These are phyloP conservation scores for Phasianus colchicus DNA, from an alignment of 2,113 vertebrate genomes.

Conservation along the genomic window DNA sequence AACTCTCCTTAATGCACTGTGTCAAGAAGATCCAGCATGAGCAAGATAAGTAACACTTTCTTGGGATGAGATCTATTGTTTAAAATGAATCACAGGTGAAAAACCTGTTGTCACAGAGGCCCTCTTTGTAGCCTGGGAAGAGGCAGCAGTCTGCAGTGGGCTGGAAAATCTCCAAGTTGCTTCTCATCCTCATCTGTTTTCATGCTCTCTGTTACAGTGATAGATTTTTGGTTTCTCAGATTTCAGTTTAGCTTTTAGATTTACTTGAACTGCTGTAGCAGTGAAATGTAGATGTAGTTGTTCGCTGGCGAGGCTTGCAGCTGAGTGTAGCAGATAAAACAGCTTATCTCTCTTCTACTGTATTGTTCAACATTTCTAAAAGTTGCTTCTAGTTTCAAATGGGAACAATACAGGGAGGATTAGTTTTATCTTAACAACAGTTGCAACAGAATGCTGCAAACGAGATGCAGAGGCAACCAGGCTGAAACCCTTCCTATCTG, in stretches of 20 bases:
- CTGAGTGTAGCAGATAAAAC: constrained; percentile 34
- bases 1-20: not conserved
- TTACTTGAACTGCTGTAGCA: constrained; percentile 20
- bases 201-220: not conserved
- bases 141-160: constrained; percentile 9
- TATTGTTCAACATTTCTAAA: not conserved
- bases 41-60: not conserved
- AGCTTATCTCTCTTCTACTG: not conserved
- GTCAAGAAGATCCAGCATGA: not conserved
- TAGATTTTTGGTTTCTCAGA: constrained; percentile 38
- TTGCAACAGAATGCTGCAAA: not conserved
- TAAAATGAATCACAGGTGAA: constrained; percentile 1
- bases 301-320: constrained; percentile 3
- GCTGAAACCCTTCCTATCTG: not conserved
- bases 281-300: constrained; percentile 7
- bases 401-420: not conserved
- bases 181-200: not conserved
- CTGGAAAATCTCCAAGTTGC: not conserved
- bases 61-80: constrained; percentile 4
- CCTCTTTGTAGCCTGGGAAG: not conserved
- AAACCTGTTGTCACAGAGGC: constrained; percentile 28
- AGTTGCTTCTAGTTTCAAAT: constrained; percentile 19
- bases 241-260: constrained; percentile 52
- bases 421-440: constrained; percentile 39
- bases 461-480: not conserved